Conservation (phyloP, 2,888 invertebrate genomes). For the Oscheius sp. region DNA sequence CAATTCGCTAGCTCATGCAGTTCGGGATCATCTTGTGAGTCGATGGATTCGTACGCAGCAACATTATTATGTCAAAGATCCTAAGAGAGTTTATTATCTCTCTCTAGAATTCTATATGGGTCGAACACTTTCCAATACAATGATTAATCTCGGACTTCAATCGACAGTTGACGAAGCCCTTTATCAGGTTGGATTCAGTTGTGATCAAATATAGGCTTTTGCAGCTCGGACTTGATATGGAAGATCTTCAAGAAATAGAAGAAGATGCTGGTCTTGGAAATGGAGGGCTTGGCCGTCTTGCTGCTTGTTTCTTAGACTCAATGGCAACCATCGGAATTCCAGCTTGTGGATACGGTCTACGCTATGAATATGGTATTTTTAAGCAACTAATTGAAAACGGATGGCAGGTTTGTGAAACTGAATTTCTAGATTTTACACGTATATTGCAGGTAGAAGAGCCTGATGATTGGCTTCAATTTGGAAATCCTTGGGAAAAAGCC, state of each 20-base stretch:
- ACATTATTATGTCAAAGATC: slow-evolving; percentile 97
- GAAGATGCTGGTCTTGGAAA: slow-evolving; percentile 99
- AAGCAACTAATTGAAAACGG: slow-evolving; percentile 94
- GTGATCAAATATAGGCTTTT: background rate
- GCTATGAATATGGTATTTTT: slow-evolving; percentile 99
- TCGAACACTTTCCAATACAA: slow-evolving; percentile 93
- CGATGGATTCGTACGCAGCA: slow-evolving; percentile 99
- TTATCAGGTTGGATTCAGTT: slow-evolving; percentile 75
- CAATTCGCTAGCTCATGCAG: slow-evolving; percentile 95
- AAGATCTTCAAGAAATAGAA: slow-evolving; percentile 94
- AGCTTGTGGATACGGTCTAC: slow-evolving; percentile 96
- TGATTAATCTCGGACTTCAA: slow-evolving; percentile 98
- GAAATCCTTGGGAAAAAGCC: slow-evolving; percentile 98
- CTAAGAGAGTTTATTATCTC: slow-evolving; percentile 99
- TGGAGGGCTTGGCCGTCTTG: slow-evolving; percentile 88
- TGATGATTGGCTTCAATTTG: slow-evolving; percentile 90
- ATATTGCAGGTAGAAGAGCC: slow-evolving; percentile 85
- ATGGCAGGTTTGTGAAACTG: slow-evolving; percentile 74
- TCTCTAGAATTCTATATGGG: slow-evolving; percentile 99
- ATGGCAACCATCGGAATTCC: slow-evolving; percentile 79
- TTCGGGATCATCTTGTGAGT: slow-evolving; percentile 95
- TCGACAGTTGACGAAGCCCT: slow-evolving; percentile 94
- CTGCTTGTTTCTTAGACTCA: slow-evolving; percentile 88
- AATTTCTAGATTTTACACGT: background rate
- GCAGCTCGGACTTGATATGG: slow-evolving; percentile 92